phyloP scores from a whole-genome alignment of 2,113 vertebrate genomes.

The Pogona vitticeps region DNA sequence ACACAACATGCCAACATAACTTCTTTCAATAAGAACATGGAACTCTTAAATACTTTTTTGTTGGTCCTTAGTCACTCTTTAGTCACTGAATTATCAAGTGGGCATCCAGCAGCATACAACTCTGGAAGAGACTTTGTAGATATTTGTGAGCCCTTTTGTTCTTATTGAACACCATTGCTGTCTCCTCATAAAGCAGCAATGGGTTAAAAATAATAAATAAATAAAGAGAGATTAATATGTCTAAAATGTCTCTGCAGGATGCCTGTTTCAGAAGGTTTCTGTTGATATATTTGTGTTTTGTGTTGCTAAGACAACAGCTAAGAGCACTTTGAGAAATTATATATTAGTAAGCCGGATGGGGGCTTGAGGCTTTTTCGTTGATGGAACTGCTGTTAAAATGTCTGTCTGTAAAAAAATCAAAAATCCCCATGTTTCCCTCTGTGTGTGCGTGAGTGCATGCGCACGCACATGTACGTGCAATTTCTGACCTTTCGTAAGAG shows the following conservation, averaged over 20 bases:
- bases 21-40: neutral
- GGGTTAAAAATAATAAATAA: conserved; percentile 20
- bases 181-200: neutral
- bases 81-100: neutral
- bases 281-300: conserved; percentile 69
- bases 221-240: conserved; percentile 29
- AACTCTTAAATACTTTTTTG: neutral
- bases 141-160: neutral
- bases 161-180: conserved; percentile 42
- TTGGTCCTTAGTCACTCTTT: conserved; percentile 31
- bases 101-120: neutral
- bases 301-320: conserved; percentile 66
- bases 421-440: neutral
- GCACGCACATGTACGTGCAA: neutral
- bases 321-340: conserved; percentile 59
- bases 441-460: neutral
- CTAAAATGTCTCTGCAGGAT: conserved; percentile 52
- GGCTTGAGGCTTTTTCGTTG: conserved; percentile 39
- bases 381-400: conserved; percentile 24
- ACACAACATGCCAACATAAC: neutral
- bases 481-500: neutral
- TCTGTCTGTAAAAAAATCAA: conserved; percentile 43
- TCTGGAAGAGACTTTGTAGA: conserved; percentile 33
- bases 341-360: conserved; percentile 31
- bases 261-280: conserved; percentile 11